Evolutionary conservation across 2,888 invertebrate genomes (phyloP).

Genomic region (Cheilosia scutellata): DNA sequence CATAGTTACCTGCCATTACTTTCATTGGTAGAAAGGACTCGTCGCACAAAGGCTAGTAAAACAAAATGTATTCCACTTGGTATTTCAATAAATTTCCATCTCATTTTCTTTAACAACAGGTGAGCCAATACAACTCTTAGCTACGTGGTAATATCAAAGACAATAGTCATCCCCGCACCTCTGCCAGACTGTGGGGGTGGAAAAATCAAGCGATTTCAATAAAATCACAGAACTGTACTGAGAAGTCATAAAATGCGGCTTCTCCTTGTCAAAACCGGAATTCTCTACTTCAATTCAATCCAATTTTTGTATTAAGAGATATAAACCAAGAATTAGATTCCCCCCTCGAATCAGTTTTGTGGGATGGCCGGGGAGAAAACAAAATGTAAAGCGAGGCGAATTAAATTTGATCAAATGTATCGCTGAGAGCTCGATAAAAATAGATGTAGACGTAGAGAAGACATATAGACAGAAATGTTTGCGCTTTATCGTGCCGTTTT

Average conservation of each 20-base stretch:
- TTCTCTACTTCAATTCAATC: neutral
- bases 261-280: slow-evolving; percentile 4
- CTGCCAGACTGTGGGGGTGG: neutral
- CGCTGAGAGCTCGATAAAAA: slow-evolving; percentile 35
- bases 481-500: slow-evolving; percentile 11
- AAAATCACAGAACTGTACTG: slow-evolving; percentile 1
- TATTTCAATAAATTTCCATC: neutral
- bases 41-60: neutral
- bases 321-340: neutral
- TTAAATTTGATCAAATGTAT: slow-evolving; percentile 33
- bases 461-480: slow-evolving; percentile 32
- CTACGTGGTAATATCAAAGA: slow-evolving; percentile 8
- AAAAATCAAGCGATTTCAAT: slow-evolving; percentile 2
- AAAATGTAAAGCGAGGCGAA: slow-evolving; percentile 2
- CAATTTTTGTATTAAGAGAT: neutral
- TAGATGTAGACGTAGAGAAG: slow-evolving; percentile 21
- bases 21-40: neutral
- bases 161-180: neutral
- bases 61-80: neutral
- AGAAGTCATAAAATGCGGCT: slow-evolving; percentile 19
- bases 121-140: neutral
- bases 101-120: neutral
- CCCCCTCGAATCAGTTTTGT: neutral
- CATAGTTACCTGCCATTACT: no score
- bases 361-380: neutral